Conservation (phyloP, 2,113 vertebrate genomes). For the Salvator merianae region DNA sequence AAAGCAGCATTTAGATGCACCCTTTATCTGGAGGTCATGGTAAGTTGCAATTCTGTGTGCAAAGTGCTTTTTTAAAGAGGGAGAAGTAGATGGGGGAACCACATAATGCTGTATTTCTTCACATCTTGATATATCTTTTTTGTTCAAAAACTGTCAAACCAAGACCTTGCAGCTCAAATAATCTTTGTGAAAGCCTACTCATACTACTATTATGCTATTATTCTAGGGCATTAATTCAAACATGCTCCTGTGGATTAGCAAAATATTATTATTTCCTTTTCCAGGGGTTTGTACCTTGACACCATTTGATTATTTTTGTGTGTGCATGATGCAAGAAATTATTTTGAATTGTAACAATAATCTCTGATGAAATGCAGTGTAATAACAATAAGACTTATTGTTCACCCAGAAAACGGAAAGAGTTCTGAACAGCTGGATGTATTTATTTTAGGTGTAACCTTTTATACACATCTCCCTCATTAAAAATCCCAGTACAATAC, state of each 20-base stretch:
- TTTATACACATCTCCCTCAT: too few relatives aligned
- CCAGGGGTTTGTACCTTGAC: neutral
- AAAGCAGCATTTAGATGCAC: neutral
- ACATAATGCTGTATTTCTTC: constrained; percentile 1
- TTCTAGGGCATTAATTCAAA: constrained; percentile 29
- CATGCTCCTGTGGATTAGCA: neutral
- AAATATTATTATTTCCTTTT: constrained; percentile 5
- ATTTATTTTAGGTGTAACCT: too few relatives aligned
- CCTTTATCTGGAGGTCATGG: neutral
- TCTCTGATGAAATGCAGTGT: neutral
- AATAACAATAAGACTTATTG: neutral
- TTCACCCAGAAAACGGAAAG: neutral
- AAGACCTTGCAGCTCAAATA: constrained; percentile 41
- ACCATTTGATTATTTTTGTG: constrained; percentile 23
- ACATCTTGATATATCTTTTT: neutral
- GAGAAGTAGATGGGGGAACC: neutral
- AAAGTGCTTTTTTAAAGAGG: constrained; percentile 13
- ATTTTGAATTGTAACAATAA: constrained; percentile 1
- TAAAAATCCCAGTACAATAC: neutral
- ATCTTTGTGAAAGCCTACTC: constrained; percentile 33
- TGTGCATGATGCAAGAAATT: constrained; percentile 15
- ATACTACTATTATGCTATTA: constrained; percentile 29
- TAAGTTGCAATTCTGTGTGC: constrained; percentile 33
- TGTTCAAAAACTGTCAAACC: constrained; percentile 25
- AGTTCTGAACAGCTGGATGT: neutral